These are phyloP conservation scores for Loxodonta africana DNA, from an alignment of 2,113 vertebrate species.

Conservation along the genomic window DNA sequence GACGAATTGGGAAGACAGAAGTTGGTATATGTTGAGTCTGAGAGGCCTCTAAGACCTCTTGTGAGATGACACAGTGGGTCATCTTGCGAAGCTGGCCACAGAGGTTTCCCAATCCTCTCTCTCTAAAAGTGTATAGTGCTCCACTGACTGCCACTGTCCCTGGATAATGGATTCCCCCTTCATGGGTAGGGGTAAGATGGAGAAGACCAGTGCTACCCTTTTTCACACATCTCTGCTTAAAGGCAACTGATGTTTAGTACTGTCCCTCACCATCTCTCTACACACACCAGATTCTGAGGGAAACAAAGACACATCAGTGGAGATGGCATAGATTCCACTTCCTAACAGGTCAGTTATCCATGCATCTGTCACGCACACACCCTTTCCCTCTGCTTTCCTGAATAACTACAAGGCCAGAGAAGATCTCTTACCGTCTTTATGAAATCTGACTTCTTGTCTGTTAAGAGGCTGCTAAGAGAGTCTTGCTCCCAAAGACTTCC, in stretches of 20 bases:
- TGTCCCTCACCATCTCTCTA: background rate
- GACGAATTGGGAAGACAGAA: background rate
- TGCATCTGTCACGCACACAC: background rate
- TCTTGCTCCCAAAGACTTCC: background rate
- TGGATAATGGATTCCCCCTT: background rate
- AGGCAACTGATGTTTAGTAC: background rate
- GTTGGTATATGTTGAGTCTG: background rate
- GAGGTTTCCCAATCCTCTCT: background rate
- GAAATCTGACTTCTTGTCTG: constrained; percentile 9
- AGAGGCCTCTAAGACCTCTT: background rate
- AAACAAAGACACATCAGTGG: background rate
- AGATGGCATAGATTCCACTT: background rate
- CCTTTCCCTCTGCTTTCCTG: background rate
- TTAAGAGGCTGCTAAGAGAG: background rate
- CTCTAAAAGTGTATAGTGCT: background rate
- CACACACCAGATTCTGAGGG: background rate
- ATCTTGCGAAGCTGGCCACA: background rate
- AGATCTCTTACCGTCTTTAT: background rate
- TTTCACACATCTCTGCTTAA: background rate
- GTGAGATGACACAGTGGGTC: background rate
- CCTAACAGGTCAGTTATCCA: background rate
- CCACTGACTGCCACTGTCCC: background rate
- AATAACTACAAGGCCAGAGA: background rate
- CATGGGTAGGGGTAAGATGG: background rate
- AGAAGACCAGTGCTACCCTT: background rate